Conservation (phyloP, 2,888 invertebrate genomes). For the Cheilosia scutellata region DNA sequence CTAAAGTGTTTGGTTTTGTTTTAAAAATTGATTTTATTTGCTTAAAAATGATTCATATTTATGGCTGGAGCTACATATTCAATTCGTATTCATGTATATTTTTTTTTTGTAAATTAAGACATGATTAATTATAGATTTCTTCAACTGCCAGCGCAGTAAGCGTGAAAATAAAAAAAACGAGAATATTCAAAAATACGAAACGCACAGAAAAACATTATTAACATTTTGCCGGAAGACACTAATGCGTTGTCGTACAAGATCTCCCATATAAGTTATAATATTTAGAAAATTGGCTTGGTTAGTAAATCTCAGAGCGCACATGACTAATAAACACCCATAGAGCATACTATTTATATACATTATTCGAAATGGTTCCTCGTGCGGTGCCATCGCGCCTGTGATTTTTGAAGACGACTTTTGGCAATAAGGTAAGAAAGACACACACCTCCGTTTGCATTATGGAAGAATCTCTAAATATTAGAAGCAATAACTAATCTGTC, state of each 20-base stretch:
- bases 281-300: neutral
- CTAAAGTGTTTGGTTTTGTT: neutral
- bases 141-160: neutral
- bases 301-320: neutral
- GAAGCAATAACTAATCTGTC: no score
- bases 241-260: neutral
- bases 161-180: neutral
- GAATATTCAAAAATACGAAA: neutral
- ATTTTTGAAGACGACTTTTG: no score
- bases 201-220: neutral
- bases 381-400: neutral
- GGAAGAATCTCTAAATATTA: no score
- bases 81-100: neutral
- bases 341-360: neutral
- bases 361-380: no score
- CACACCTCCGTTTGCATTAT: no score
- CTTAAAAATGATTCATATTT: neutral
- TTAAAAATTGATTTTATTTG: neutral
- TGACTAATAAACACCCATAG: constrained; percentile 4
- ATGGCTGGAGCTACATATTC: neutral
- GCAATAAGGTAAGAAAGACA: no score
- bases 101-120: neutral
- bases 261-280: neutral
- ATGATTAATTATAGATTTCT: constrained; percentile 14
- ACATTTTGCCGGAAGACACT: neutral